A percentile compares a stretch with the other conserved stretches of the same genome.
Conservation (phyloP, 2,888 invertebrate genomes). For the Calliopum simillimum region DNA sequence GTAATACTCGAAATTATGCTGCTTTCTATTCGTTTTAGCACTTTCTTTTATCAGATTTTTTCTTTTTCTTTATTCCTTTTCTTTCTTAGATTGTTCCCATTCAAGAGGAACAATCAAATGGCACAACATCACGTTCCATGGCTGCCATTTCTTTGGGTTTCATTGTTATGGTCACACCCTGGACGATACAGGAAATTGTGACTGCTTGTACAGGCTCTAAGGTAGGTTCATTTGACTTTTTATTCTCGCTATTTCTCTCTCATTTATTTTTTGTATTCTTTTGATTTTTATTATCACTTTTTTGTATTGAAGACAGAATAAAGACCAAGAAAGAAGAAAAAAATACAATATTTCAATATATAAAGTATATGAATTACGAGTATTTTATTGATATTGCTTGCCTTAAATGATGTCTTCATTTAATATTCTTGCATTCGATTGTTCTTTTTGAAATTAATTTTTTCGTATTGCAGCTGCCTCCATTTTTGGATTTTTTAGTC, state of each 20-base stretch:
- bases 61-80: constrained; percentile 3
- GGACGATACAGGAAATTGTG: constrained; percentile 91
- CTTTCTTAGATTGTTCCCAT: constrained; percentile 62
- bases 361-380: too few relatives aligned
- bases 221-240: constrained; percentile 64
- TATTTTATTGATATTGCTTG: too few relatives aligned
- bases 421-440: constrained; percentile 14
- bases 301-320: background rate
- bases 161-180: constrained; percentile 91
- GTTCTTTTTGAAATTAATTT: background rate
- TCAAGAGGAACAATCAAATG: constrained; percentile 73
- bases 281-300: background rate
- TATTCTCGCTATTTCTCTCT: constrained; percentile 7
- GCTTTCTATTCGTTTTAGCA: background rate
- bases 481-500: constrained; percentile 84
- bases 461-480: constrained; percentile 73
- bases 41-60: background rate
- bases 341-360: background rate
- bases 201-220: constrained; percentile 90
- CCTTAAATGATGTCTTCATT: constrained; percentile 37
- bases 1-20: background rate
- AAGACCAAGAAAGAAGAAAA: constrained; percentile 37
- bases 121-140: constrained; percentile 87
- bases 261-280: background rate
- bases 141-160: constrained; percentile 92